Percentiles rank a stretch among this genome's conserved stretches.
Conservation (phyloP, 2,113 vertebrate species). For the Addax nasomaculatus region DNA sequence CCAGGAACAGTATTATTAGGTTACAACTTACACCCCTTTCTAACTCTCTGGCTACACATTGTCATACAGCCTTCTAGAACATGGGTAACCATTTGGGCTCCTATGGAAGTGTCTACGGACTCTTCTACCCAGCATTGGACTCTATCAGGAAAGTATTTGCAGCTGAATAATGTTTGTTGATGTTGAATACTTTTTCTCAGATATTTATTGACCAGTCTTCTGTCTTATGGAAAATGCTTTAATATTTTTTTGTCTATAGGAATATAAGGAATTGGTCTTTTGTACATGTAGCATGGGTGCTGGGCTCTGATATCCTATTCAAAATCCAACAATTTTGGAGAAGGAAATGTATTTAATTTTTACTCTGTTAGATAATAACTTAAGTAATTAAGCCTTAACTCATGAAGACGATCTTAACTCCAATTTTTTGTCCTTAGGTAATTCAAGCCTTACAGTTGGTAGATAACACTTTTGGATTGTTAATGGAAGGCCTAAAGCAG, state of each 20-base stretch:
- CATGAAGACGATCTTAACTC: neutral
- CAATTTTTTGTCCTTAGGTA: conserved; percentile 78
- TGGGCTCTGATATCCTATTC: neutral
- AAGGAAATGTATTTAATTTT: neutral
- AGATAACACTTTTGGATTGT: conserved; percentile 85
- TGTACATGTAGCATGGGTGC: neutral
- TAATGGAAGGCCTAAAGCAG: conserved; percentile 93
- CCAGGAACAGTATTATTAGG: neutral
- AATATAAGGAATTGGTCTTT: neutral
- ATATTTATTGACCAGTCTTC: neutral
- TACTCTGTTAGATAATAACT: neutral
- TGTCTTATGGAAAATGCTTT: neutral
- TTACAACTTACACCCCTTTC: neutral
- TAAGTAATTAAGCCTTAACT: neutral
- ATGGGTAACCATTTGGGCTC: neutral
- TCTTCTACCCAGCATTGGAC: neutral
- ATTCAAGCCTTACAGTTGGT: conserved; percentile 83
- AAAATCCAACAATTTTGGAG: neutral
- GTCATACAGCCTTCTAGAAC: neutral
- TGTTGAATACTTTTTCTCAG: neutral
- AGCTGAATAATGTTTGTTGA: neutral
- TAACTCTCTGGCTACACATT: neutral
- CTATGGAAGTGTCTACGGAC: too few species aligned
- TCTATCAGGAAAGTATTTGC: neutral
- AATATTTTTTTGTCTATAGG: neutral